A percentile compares a stretch with the other conserved stretches of the same genome.
These are phyloP conservation scores for Malurus splendens DNA, from an alignment of 2,797 vertebrate species.

Conservation along the genomic window DNA sequence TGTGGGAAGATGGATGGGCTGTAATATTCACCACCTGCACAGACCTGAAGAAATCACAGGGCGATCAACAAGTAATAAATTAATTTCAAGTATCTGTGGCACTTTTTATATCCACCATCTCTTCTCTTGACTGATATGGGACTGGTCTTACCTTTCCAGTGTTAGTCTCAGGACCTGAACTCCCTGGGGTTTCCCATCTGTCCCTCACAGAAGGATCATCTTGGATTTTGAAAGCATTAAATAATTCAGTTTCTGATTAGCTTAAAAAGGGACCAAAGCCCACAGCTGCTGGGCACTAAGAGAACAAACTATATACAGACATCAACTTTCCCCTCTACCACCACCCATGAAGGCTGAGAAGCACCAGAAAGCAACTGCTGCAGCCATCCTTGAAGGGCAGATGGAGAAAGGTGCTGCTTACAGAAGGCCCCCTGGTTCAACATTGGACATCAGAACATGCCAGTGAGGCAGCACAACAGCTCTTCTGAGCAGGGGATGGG, in stretches of 20 bases:
- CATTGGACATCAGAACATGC: background rate
- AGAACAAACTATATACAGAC: background rate
- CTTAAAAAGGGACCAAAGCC: background rate
- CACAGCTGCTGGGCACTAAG: background rate
- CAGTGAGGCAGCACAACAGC: fast-evolving
- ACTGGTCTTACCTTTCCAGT: background rate
- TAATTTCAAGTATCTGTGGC: background rate
- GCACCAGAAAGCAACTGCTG: background rate
- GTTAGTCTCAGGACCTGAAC: background rate
- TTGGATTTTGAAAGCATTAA: background rate
- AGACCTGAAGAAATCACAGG: background rate
- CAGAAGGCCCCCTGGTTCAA: background rate
- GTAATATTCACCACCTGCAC: background rate
- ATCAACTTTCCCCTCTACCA: background rate
- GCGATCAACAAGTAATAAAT: background rate
- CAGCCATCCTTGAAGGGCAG: background rate
- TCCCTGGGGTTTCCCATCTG: background rate
- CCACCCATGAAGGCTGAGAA: background rate
- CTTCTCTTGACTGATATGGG: background rate
- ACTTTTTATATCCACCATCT: background rate
- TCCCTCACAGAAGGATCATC: background rate
- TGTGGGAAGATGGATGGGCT: fast-evolving
- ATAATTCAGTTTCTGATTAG: background rate
- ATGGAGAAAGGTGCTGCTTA: background rate
- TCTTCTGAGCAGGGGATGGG: background rate